phyloP scores from a whole-genome alignment of 2,888 invertebrate genomes.

The Zhengitettix transpicula region DNA sequence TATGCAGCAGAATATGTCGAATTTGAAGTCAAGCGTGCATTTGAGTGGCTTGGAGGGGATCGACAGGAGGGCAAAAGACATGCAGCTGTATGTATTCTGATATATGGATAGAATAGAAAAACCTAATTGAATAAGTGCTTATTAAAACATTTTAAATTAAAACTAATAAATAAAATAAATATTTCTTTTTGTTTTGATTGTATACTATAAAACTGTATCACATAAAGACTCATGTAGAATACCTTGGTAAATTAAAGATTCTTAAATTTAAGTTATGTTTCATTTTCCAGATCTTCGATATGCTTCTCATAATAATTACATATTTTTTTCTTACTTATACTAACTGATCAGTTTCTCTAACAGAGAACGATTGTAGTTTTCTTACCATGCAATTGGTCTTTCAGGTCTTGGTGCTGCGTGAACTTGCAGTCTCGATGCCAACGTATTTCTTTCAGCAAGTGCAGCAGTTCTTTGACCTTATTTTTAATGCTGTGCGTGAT shows the following conservation, averaged over 20 bases:
- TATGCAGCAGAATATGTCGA: conserved; percentile 96
- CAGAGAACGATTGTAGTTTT: neutral
- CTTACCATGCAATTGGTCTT: conserved; percentile 4
- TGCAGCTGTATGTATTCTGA: conserved; percentile 48
- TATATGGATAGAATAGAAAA: too few relatives aligned
- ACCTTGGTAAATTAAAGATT: too few relatives aligned
- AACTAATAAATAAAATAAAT: too few relatives aligned
- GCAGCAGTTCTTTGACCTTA: conserved; percentile 82
- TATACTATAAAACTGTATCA: too few relatives aligned
- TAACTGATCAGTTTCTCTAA: neutral
- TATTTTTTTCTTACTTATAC: neutral
- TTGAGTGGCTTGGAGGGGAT: conserved; percentile 88
- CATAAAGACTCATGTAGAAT: too few relatives aligned
- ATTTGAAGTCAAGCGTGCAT: conserved; percentile 88
- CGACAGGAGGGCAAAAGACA: conserved; percentile 80
- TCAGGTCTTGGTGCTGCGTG: conserved; percentile 65
- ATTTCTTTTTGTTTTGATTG: too few relatives aligned
- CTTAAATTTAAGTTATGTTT: too few relatives aligned
- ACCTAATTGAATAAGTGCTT: neutral
- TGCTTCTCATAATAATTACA: neutral
- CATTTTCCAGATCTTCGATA: too few relatives aligned
- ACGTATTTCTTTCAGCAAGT: conserved; percentile 95
- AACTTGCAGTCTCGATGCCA: conserved; percentile 87
- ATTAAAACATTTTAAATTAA: neutral
- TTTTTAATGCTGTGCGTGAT: conserved; percentile 81